phyloP scores from a whole-genome alignment of 2,113 vertebrate species.

The Lagenorhynchus albirostris region DNA sequence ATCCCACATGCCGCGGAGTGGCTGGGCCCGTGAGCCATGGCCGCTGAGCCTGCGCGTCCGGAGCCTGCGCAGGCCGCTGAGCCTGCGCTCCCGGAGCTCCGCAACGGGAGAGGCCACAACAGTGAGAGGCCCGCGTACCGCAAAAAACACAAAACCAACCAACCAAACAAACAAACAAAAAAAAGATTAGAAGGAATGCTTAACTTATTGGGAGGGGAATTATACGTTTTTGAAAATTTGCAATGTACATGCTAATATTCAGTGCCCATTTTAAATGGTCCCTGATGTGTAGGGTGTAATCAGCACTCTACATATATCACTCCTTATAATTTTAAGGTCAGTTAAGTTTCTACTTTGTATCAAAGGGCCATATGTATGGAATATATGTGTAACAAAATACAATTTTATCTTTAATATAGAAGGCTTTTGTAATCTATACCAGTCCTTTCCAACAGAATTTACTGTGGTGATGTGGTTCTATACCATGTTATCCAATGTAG shows the following conservation, averaged over 20 bases:
- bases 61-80: too few species aligned
- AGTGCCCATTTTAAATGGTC: constrained; percentile 44
- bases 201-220: background rate
- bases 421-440: background rate
- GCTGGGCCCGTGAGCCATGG: too few species aligned
- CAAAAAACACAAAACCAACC: too few species aligned
- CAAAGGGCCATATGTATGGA: background rate
- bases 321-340: constrained; percentile 57
- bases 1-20: fast-evolving
- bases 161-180: too few species aligned
- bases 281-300: background rate
- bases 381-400: constrained; percentile 27
- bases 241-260: background rate
- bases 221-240: background rate
- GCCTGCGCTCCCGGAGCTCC: too few species aligned
- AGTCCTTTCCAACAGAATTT: background rate
- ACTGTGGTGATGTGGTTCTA: background rate
- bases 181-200: background rate
- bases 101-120: too few species aligned
- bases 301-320: background rate
- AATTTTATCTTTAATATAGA: constrained; percentile 61
- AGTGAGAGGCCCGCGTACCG: too few species aligned
- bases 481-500: background rate
- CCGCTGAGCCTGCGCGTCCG: fast-evolving
- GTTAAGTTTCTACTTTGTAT: constrained; percentile 27